A percentile compares a stretch with the other conserved stretches of the same genome.
Evolutionary conservation across 2,888 invertebrate species (phyloP).

Genomic region (Drosophila helvetica): DNA sequence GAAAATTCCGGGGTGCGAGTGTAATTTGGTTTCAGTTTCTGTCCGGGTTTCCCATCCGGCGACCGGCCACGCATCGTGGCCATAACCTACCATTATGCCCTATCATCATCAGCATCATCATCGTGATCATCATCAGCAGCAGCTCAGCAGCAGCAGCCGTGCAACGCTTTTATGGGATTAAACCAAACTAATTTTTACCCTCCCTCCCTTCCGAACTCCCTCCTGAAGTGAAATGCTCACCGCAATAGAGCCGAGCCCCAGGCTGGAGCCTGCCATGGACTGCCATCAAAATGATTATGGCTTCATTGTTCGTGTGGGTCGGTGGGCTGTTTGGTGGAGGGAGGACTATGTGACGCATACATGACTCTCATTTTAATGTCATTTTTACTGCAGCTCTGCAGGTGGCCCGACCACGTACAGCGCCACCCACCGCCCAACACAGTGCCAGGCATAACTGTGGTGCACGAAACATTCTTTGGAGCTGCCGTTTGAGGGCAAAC

Average conservation of each 20-base stretch:
- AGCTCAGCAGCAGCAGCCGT: constrained; percentile 4
- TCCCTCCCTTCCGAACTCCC: not conserved
- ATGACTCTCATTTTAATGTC: constrained; percentile 48
- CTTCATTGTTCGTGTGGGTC: not conserved
- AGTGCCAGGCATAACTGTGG: not conserved
- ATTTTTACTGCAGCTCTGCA: constrained; percentile 48
- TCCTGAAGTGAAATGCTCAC: constrained; percentile 19
- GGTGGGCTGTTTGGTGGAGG: constrained; percentile 44
- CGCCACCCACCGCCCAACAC: constrained; percentile 6
- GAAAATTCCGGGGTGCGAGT: constrained; percentile 18
- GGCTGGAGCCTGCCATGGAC: constrained; percentile 15
- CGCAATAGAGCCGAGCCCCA: constrained; percentile 12
- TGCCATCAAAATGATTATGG: constrained; percentile 62
- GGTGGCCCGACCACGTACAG: constrained; percentile 16
- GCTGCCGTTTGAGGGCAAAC: not conserved
- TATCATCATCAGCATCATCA: not conserved
- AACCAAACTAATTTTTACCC: constrained; percentile 53
- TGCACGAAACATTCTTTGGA: not conserved
- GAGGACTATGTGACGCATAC: constrained; percentile 29
- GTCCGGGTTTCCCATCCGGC: constrained; percentile 3
- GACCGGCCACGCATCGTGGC: constrained; percentile 15
- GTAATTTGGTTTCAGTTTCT: constrained; percentile 13
- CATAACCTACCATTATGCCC: not conserved
- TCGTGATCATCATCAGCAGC: not conserved
- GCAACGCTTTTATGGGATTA: constrained; percentile 49